Evolutionary conservation across 2,888 invertebrate genomes (phyloP).

Genomic region (Byasa hedistus): DNA sequence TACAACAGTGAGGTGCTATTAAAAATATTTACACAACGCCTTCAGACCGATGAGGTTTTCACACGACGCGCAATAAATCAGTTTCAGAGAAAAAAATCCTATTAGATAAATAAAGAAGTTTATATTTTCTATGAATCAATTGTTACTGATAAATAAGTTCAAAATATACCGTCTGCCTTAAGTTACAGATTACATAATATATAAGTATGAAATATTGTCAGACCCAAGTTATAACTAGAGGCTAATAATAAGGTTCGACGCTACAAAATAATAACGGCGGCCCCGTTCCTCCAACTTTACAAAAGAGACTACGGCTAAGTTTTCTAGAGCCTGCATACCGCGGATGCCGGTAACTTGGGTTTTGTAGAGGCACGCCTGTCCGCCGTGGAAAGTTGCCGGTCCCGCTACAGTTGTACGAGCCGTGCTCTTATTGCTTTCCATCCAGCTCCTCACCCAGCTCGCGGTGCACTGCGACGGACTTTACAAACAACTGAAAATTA

Average conservation of each 20-base stretch:
- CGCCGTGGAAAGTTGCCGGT: slow-evolving; percentile 55
- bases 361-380: slow-evolving; percentile 51
- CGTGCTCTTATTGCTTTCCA: slow-evolving; percentile 43
- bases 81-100: too few species aligned
- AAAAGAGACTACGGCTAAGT: slow-evolving; percentile 21
- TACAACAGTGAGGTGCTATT: too few species aligned
- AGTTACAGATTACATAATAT: too few species aligned
- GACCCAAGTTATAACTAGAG: slow-evolving; percentile 4
- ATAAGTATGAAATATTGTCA: too few species aligned
- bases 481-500: too few species aligned
- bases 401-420: slow-evolving; percentile 39
- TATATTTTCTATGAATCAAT: too few species aligned
- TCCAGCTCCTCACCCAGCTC: slow-evolving; percentile 32
- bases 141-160: too few species aligned
- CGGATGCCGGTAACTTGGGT: slow-evolving; percentile 53
- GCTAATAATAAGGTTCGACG: neutral
- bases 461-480: neutral
- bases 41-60: too few species aligned
- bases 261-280: slow-evolving; percentile 13
- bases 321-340: slow-evolving; percentile 14
- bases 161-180: too few species aligned
- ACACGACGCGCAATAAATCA: too few species aligned
- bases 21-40: too few species aligned
- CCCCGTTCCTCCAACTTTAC: slow-evolving; percentile 11
- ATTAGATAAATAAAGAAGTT: too few species aligned